phyloP scores from a whole-genome alignment of 1,140 invertebrate species.

The Temnothorax nylanderi region DNA sequence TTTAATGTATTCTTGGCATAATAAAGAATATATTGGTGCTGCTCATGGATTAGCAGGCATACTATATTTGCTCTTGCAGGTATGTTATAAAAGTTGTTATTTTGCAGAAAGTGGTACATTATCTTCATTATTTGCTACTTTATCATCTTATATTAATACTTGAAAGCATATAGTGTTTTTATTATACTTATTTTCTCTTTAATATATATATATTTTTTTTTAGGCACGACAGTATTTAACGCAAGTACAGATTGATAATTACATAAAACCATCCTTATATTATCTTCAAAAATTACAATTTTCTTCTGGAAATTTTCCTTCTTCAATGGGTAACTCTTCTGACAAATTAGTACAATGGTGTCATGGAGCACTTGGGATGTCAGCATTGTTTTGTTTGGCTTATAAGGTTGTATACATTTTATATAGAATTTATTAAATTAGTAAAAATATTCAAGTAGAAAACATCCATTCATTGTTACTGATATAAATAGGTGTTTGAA shows the following conservation, averaged over 20 bases:
- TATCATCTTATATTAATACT: background rate
- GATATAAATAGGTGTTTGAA: conserved; percentile 86
- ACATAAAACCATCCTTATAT: conserved; percentile 89
- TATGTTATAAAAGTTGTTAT: conserved; percentile 74
- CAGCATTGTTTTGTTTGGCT: conserved; percentile 91
- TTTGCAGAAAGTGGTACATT: conserved; percentile 39
- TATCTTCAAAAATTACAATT: conserved; percentile 88
- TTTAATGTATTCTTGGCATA: conserved; percentile 95
- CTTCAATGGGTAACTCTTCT: conserved; percentile 89
- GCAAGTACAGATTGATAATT: conserved; percentile 86
- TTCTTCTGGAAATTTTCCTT: conserved; percentile 95
- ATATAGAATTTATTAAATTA: conserved; percentile 53
- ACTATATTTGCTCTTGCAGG: conserved; percentile 92
- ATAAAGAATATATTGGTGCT: conserved; percentile 94
- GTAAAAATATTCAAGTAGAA: conserved; percentile 16
- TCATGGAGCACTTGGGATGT: conserved; percentile 96
- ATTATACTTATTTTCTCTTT: background rate
- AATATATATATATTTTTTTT: conserved; percentile 57
- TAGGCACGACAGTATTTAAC: conserved; percentile 87
- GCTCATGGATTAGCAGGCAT: conserved; percentile 96
- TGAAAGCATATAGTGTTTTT: background rate
- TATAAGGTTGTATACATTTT: conserved; percentile 88
- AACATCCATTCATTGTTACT: background rate
- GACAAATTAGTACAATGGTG: conserved; percentile 98
- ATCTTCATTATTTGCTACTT: background rate